phyloP scores from a whole-genome alignment of 64 coral and sea anemone genomes.

The Pocillopora damicornis region DNA sequence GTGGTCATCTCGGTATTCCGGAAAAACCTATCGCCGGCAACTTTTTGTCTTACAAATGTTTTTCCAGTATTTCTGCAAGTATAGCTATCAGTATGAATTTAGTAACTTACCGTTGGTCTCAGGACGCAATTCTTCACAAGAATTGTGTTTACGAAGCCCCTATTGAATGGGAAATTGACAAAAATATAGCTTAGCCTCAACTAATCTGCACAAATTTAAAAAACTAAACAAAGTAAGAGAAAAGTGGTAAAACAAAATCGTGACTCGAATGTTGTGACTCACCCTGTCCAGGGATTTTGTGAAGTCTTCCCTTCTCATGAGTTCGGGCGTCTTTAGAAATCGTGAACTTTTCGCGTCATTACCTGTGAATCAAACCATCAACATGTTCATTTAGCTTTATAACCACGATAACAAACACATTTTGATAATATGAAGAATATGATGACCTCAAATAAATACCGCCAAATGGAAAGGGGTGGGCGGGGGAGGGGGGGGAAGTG shows the following conservation, averaged over 20 bases:
- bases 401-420: too few relatives aligned
- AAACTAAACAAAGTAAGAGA: too few relatives aligned
- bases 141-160: conserved; percentile 28
- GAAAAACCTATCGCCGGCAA: too few relatives aligned
- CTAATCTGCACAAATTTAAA: too few relatives aligned
- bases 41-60: too few relatives aligned
- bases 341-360: not conserved
- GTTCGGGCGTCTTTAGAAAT: conserved; percentile 16
- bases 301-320: conserved; percentile 22
- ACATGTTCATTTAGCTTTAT: too few relatives aligned
- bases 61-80: not conserved
- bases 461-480: too few relatives aligned
- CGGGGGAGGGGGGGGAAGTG: not conserved
- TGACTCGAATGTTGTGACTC: not conserved
- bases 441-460: too few relatives aligned
- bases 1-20: not conserved
- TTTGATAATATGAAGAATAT: too few relatives aligned
- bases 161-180: not conserved
- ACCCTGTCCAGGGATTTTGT: conserved; percentile 32
- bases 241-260: too few relatives aligned
- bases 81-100: not conserved
- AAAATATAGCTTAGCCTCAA: too few relatives aligned
- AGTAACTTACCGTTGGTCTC: conserved; percentile 2
- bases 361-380: not conserved
- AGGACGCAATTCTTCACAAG: conserved; percentile 17